phyloP scores from a whole-genome alignment of 2,888 invertebrate species.

The Synanthedon andrenaeformis region DNA sequence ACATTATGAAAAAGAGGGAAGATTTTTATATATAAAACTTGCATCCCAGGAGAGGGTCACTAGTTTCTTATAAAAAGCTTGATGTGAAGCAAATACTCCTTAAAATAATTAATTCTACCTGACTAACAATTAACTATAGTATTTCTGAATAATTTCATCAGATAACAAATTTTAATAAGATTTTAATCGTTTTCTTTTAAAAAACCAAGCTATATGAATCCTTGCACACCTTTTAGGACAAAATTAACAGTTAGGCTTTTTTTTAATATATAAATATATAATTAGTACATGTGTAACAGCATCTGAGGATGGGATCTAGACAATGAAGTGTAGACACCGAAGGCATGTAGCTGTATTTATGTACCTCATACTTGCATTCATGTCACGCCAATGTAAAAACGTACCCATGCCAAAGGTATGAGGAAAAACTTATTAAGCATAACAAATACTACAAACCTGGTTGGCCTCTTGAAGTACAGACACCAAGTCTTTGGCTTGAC shows the following conservation, averaged over 20 bases:
- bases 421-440: slow-evolving; percentile 40
- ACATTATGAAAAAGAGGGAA: too few relatives aligned
- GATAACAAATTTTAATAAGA: too few relatives aligned
- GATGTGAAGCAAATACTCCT: background rate
- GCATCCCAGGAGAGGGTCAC: background rate
- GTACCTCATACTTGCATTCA: slow-evolving; percentile 83
- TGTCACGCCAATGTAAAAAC: slow-evolving; percentile 73
- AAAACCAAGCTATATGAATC: too few relatives aligned
- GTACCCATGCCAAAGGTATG: slow-evolving; percentile 83
- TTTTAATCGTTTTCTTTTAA: too few relatives aligned
- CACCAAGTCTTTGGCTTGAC: slow-evolving; percentile 90
- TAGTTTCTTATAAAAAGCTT: too few relatives aligned
- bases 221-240: too few relatives aligned
- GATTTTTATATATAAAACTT: too few relatives aligned
- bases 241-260: too few relatives aligned
- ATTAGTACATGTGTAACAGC: slow-evolving; percentile 66
- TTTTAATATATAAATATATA: too few relatives aligned
- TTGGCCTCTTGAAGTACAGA: slow-evolving; percentile 92
- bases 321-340: slow-evolving; percentile 80
- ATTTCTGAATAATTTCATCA: background rate
- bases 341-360: slow-evolving; percentile 78
- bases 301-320: slow-evolving; percentile 84
- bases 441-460: slow-evolving; percentile 69
- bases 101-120: background rate
- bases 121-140: background rate